Percentiles rank a stretch among this genome's conserved stretches.
Evolutionary conservation across 2,797 vertebrate genomes (phyloP).

Genomic region (Chromis chromis): DNA sequence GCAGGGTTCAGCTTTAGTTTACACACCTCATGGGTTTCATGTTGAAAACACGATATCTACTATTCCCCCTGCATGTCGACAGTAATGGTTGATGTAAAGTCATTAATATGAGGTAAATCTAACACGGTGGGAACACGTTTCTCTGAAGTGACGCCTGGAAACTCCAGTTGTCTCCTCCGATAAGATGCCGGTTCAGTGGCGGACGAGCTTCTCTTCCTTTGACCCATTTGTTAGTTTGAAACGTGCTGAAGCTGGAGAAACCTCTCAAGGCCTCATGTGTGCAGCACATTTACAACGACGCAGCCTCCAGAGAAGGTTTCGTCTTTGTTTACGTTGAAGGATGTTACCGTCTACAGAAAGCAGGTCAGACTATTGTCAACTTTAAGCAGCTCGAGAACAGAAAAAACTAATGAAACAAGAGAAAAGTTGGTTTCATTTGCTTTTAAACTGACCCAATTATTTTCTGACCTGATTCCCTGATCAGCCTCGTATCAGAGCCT

Average conservation of each 20-base stretch:
- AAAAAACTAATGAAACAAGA: background rate
- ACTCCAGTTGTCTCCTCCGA: background rate
- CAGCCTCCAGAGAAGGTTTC: constrained; percentile 6
- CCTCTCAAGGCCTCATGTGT: constrained; percentile 7
- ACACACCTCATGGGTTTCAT: background rate
- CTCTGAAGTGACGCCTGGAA: too few relatives aligned
- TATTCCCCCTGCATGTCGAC: too few relatives aligned
- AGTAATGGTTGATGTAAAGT: too few relatives aligned
- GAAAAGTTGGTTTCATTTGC: too few relatives aligned
- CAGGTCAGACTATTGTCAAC: constrained; percentile 6
- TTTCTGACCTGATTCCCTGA: background rate
- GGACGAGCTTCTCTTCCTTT: constrained; percentile 18
- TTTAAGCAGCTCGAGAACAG: background rate
- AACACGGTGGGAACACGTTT: background rate
- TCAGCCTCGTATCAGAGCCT: background rate
- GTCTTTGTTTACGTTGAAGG: constrained; percentile 27
- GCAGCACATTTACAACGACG: constrained; percentile 5
- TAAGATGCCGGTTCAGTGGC: background rate
- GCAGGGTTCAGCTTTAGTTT: too few relatives aligned
- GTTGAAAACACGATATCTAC: background rate
- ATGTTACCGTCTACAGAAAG: constrained; percentile 7
- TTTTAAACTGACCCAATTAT: constrained; percentile 15
- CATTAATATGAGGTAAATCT: background rate
- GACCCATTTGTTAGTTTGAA: constrained; percentile 37
- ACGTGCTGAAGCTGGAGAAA: constrained; percentile 16